Evolutionary conservation across 2,888 invertebrate species (phyloP), one percentile per base, ranked within the genome.

Genomic region (Acronicta aceris): DNA sequence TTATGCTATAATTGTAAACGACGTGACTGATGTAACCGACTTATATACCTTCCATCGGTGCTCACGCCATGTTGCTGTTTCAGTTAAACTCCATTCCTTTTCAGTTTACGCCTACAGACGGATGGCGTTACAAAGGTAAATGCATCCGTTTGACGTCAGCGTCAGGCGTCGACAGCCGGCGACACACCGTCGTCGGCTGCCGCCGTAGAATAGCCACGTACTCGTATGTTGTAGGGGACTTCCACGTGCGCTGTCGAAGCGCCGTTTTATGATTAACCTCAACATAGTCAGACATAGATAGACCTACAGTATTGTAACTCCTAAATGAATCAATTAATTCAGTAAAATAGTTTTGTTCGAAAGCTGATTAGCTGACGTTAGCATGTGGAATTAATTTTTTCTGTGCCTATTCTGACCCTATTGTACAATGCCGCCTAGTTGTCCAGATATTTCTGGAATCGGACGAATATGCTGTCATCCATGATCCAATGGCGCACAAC

Each of bases 101-200:
- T 64, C 43, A 70, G 9, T 45, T n/a, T 38, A 51, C 40, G 27
- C 1, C 17, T 30, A 48, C 27, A 48, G 65, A 43, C 65, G 71
- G 30, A 27, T 21, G 65, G 71, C 13, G 40, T 12, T 17, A 51
- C 56, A 47, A 9, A 51, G 50, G 33, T 40, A 36, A 62, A 52
- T 69, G 70, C 38, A 33, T 17, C 42, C 58, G 55, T 50, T 51
- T 41, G 55, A 17, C 47, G 38, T 41, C 42, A 58, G 30, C 16
- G 46, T 51, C 33, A 65, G 53, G 5, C 71, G 71, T 5, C 66
- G 71, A 33, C 71, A 64, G 47, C 43, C 30, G 41, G 17, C 25
- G 12, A 65, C 15, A 1, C 38, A 9, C 49, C 49, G 49, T n/a
- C 43, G 13, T 30, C 30, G 46, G 15, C 46, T 10, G 21, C 27